These are phyloP conservation scores for Leucophenga varia DNA, from an alignment of 1,140 invertebrate species.

Conservation along the genomic window DNA sequence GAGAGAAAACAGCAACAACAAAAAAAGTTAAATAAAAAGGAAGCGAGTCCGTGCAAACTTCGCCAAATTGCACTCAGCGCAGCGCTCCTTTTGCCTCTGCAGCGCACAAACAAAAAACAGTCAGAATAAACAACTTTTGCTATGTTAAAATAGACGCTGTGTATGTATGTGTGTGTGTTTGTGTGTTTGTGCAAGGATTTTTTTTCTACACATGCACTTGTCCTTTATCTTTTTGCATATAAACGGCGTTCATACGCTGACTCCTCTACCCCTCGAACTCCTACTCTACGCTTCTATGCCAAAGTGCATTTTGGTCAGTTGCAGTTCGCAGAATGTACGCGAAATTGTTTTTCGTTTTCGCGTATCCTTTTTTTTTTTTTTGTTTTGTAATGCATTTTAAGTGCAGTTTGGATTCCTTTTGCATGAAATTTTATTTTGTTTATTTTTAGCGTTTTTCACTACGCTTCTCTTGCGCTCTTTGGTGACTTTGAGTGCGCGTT, in stretches of 20 bases:
- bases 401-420: conserved; percentile 49
- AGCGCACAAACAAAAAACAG: too few species aligned
- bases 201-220: conserved; percentile 34
- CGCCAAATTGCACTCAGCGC: conserved; percentile 45
- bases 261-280: conserved; percentile 10
- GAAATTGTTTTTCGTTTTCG: conserved; percentile 9
- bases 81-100: conserved; percentile 48
- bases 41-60: conserved; percentile 26
- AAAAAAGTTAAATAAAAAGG: conserved; percentile 1
- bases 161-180: too few species aligned
- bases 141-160: conserved; percentile 26
- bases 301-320: conserved; percentile 50
- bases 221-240: conserved; percentile 52
- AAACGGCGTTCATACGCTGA: conserved; percentile 31
- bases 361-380: conserved; percentile 34
- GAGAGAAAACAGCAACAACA: conserved; percentile 4
- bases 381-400: conserved; percentile 45
- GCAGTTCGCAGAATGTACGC: conserved; percentile 15
- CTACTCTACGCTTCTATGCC: conserved; percentile 7
- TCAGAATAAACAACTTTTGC: too few species aligned
- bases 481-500: conserved; percentile 46
- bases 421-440: too few species aligned
- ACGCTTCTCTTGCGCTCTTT: conserved; percentile 18
- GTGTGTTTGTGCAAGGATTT: too few species aligned
- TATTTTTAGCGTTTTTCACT: conserved; percentile 24